Conservation (phyloP, 2,797 vertebrate species). For the Lindbergichthys nudifrons region DNA sequence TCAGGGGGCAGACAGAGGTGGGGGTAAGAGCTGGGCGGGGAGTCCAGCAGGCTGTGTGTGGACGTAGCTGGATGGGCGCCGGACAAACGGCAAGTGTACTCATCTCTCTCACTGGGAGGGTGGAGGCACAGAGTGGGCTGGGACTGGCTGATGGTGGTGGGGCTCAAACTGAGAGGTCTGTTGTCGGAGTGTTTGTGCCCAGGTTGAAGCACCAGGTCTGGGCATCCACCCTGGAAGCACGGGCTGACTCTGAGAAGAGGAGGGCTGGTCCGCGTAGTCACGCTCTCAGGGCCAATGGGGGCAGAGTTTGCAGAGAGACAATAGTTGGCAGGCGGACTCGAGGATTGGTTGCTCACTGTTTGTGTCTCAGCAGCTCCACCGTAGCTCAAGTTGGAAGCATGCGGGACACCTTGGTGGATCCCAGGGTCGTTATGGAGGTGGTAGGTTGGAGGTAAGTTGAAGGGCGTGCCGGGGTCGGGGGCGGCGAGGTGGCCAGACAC, state of each 20-base stretch:
- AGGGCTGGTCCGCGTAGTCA: slow-evolving; percentile 59
- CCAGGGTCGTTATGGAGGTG: slow-evolving; percentile 66
- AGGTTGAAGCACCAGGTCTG: slow-evolving; percentile 34
- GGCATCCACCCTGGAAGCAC: slow-evolving; percentile 47
- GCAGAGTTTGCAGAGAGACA: slow-evolving; percentile 57
- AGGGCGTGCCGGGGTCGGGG: slow-evolving; percentile 56
- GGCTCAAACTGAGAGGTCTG: slow-evolving; percentile 53
- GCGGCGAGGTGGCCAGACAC: slow-evolving; percentile 54
- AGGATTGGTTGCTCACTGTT: slow-evolving; percentile 56
- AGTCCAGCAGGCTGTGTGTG: slow-evolving; percentile 70
- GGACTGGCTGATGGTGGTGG: slow-evolving; percentile 76
- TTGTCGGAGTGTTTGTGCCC: slow-evolving; percentile 46
- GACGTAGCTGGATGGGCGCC: slow-evolving; percentile 58
- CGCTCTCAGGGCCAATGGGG: slow-evolving; percentile 49
- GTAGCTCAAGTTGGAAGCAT: slow-evolving; percentile 58
- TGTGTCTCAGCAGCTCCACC: slow-evolving; percentile 49
- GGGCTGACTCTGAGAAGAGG: slow-evolving; percentile 59
- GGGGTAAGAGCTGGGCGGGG: slow-evolving; percentile 49
- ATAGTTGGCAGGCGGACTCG: slow-evolving; percentile 59
- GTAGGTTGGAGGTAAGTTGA: slow-evolving; percentile 61
- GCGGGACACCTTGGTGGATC: slow-evolving; percentile 39
- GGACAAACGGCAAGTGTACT: slow-evolving; percentile 71
- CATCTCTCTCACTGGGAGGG: slow-evolving; percentile 63
- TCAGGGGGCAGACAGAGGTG: slow-evolving; percentile 54
- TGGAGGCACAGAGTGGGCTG: slow-evolving; percentile 81